These are phyloP conservation scores for Cirrhinus mrigala DNA, from an alignment of 2,797 vertebrate species.

Conservation along the genomic window DNA sequence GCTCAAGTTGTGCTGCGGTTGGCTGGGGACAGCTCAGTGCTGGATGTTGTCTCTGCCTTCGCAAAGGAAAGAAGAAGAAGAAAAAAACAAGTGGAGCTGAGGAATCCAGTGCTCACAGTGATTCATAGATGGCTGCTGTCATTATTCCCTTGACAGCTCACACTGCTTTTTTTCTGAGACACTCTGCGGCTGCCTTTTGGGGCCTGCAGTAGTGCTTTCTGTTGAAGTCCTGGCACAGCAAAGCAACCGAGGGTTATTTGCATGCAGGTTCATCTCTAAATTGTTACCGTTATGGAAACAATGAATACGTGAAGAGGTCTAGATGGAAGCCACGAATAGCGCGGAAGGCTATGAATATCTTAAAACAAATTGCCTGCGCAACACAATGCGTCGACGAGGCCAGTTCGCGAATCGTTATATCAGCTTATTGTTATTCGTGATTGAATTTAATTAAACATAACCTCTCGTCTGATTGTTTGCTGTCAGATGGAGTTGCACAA, in stretches of 20 bases:
- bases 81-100: slow-evolving; percentile 50
- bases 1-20: slow-evolving; percentile 56
- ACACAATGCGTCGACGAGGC: slow-evolving; percentile 13
- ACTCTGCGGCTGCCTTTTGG: slow-evolving; percentile 38
- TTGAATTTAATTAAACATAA: slow-evolving; percentile 48
- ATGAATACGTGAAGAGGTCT: slow-evolving; percentile 46
- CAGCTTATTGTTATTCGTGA: slow-evolving; percentile 20
- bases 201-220: slow-evolving; percentile 33
- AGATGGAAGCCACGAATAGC: slow-evolving; percentile 23
- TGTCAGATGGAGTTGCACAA: slow-evolving; percentile 36
- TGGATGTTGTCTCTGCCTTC: slow-evolving; percentile 40
- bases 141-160: slow-evolving; percentile 54
- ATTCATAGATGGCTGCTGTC: slow-evolving; percentile 57
- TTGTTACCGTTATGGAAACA: slow-evolving; percentile 46
- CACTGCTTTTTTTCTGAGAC: slow-evolving; percentile 49
- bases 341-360: slow-evolving; percentile 31
- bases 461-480: slow-evolving; percentile 33
- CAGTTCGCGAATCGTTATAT: slow-evolving; percentile 20
- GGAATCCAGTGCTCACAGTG: slow-evolving; percentile 57
- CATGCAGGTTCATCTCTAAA: slow-evolving; percentile 36
- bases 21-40: slow-evolving; percentile 49
- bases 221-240: slow-evolving; percentile 40
- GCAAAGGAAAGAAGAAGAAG: slow-evolving; percentile 47
- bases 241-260: slow-evolving; percentile 44
- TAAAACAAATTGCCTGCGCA: slow-evolving; percentile 21